A percentile compares a stretch with the other conserved stretches of the same genome.
Evolutionary conservation across 2,888 invertebrate species (phyloP).

Genomic region (Thereva nobilitata): DNA sequence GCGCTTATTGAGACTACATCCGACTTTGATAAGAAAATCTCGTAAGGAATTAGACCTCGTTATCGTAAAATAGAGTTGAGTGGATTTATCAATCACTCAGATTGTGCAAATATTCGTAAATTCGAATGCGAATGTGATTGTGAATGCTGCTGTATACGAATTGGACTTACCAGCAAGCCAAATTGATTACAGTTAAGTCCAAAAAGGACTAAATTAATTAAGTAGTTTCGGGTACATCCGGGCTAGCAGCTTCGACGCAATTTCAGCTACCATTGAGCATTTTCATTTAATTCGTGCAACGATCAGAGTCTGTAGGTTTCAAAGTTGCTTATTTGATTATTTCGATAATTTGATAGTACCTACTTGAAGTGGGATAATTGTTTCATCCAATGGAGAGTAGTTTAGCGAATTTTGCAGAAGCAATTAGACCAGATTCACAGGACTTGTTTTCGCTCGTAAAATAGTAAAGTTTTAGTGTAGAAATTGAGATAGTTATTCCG

Average conservation of each 20-base stretch:
- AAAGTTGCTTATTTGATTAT: too few species aligned
- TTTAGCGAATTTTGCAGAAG: too few species aligned
- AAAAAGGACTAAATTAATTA: constrained; percentile 25
- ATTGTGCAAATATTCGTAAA: constrained; percentile 18
- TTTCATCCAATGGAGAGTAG: too few species aligned
- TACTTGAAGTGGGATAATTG: too few species aligned
- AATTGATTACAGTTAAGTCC: constrained; percentile 31
- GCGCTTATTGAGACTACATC: constrained; percentile 23
- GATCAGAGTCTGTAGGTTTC: too few species aligned
- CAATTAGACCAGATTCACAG: too few species aligned
- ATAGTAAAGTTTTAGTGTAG: too few species aligned
- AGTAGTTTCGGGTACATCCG: background rate
- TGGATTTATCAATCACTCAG: constrained; percentile 30
- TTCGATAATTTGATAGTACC: too few species aligned
- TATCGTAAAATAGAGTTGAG: constrained; percentile 30
- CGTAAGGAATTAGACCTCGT: constrained; percentile 31
- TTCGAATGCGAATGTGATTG: constrained; percentile 1
- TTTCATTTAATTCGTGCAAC: too few species aligned
- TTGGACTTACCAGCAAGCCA: constrained; percentile 9
- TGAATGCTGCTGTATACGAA: too few species aligned
- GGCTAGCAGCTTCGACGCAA: background rate
- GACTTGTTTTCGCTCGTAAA: too few species aligned
- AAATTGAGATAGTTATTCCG: too few species aligned
- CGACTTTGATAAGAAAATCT: constrained; percentile 33
- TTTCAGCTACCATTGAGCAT: background rate